Evolutionary conservation across 1,140 invertebrate genomes (phyloP).

Genomic region (Bombus affinis): DNA sequence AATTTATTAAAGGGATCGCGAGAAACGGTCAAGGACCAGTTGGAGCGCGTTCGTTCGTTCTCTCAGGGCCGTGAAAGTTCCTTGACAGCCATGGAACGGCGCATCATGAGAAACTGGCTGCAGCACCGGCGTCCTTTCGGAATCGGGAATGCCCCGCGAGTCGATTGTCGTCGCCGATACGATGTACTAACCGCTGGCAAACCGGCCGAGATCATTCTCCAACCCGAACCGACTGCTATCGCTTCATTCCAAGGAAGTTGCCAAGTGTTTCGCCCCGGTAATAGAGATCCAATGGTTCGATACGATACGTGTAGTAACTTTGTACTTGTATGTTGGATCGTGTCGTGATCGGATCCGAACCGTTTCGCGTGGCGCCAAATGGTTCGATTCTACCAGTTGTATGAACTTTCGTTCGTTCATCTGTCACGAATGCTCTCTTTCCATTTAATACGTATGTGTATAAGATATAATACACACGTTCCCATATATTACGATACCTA

Average conservation of each 20-base stretch:
- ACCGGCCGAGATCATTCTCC: neutral
- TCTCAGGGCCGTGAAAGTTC: constrained; percentile 67
- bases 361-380: constrained; percentile 7
- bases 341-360: constrained; percentile 42
- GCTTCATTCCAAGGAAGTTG: constrained; percentile 22
- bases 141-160: constrained; percentile 32
- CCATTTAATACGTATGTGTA: too few relatives aligned
- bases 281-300: constrained; percentile 44
- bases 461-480: too few relatives aligned
- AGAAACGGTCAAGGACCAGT: constrained; percentile 64
- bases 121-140: neutral
- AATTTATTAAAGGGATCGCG: constrained; percentile 66
- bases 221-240: neutral
- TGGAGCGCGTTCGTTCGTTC: constrained; percentile 26
- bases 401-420: neutral
- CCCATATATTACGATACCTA: too few relatives aligned
- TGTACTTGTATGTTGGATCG: constrained; percentile 32
- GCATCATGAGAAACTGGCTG: constrained; percentile 63
- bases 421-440: neutral
- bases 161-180: constrained; percentile 54
- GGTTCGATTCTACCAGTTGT: neutral
- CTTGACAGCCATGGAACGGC: constrained; percentile 51
- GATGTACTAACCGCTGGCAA: neutral
- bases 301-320: constrained; percentile 31
- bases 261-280: constrained; percentile 31